These are phyloP conservation scores for Hydra vulgaris DNA, from an alignment of 30 jellyfish, hydroid and myxozoan species.

Conservation along the genomic window DNA sequence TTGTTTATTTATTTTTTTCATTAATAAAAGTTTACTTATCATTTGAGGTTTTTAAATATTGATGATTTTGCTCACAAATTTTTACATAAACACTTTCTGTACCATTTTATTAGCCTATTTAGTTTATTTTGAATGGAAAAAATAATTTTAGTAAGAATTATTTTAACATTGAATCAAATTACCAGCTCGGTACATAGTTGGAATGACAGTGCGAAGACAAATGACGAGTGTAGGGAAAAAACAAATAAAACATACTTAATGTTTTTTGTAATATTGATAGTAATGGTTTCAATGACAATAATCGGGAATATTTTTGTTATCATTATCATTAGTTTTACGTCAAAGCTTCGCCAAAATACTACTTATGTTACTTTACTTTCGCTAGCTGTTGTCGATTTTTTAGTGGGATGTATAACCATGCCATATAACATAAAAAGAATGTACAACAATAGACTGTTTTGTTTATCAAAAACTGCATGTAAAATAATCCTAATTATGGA, in stretches of 20 bases:
- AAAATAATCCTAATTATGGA: slow-evolving; percentile 6
- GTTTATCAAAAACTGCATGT: slow-evolving; percentile 6
- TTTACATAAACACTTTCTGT: no score
- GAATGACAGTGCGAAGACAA: no score
- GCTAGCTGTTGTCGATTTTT: slow-evolving; percentile 18
- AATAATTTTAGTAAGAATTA: no score
- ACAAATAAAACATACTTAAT: background rate
- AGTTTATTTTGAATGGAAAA: no score
- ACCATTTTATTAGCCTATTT: no score
- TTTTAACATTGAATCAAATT: no score
- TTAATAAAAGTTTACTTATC: no score
- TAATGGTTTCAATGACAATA: slow-evolving; percentile 10
- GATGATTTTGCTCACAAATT: no score
- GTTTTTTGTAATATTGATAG: background rate
- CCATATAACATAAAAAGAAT: slow-evolving; percentile 7
- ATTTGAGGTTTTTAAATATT: no score
- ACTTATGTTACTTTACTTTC: slow-evolving; percentile 7
- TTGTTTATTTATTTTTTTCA: no score
- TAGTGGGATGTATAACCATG: slow-evolving; percentile 17
- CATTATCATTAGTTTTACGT: background rate
- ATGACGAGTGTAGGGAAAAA: background rate
- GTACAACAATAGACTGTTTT: slow-evolving; percentile 13
- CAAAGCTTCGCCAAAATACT: slow-evolving; percentile 2
- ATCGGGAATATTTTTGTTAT: slow-evolving; percentile 13
- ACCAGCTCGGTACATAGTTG: no score